Conservation (phyloP, 23 tunicate genomes). For the Clavelina lepadiformis region DNA sequence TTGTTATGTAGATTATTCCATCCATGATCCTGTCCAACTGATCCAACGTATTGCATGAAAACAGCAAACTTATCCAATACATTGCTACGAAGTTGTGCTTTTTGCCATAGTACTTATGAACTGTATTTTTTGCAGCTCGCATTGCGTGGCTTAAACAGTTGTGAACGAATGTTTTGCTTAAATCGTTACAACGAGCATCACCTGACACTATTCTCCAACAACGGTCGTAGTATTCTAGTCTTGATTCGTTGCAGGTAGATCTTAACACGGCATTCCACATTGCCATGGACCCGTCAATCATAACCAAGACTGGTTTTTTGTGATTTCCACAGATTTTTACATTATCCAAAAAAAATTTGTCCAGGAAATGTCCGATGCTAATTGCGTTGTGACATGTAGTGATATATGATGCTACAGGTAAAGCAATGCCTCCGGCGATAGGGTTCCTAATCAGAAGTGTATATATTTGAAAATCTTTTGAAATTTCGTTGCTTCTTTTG, state of each 20-base stretch:
- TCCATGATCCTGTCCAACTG: not conserved
- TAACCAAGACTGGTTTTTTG: slow-evolving; percentile 12
- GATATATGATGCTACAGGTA: slow-evolving; percentile 28
- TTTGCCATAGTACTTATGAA: slow-evolving; percentile 6
- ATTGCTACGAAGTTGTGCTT: not conserved
- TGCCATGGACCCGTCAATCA: slow-evolving; percentile 49
- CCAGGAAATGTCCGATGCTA: slow-evolving; percentile 28
- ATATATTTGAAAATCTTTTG: slow-evolving; percentile 26
- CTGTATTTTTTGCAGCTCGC: slow-evolving; percentile 25
- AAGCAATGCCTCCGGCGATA: not conserved
- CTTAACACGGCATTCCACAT: slow-evolving; percentile 32
- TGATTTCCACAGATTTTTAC: not conserved
- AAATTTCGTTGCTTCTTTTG: not conserved
- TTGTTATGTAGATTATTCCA: not conserved
- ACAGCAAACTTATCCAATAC: slow-evolving; percentile 17
- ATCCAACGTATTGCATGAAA: slow-evolving; percentile 1
- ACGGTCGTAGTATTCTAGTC: slow-evolving; percentile 13
- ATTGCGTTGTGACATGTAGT: slow-evolving; percentile 15
- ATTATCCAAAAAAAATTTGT: not conserved
- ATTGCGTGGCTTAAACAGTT: slow-evolving; percentile 41
- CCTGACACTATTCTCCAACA: slow-evolving; percentile 24
- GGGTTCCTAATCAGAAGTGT: slow-evolving; percentile 31
- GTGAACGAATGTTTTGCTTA: slow-evolving; percentile 19
- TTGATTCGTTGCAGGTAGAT: slow-evolving; percentile 6
- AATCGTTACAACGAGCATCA: not conserved